These are phyloP conservation scores for Bemisia tabaci DNA, from an alignment of 1,140 invertebrate species.

Conservation along the genomic window DNA sequence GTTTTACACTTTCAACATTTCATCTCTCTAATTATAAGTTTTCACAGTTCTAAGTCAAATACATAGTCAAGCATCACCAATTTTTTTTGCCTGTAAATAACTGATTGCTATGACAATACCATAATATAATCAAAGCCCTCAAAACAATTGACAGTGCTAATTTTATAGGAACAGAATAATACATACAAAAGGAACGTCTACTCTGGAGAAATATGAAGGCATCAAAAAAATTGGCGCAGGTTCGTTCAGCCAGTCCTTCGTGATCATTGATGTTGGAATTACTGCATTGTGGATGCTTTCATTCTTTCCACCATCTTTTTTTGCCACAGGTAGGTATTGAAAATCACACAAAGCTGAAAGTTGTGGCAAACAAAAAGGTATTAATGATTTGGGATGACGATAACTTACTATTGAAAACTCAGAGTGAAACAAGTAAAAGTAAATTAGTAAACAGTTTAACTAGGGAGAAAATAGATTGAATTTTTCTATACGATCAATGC, in stretches of 20 bases:
- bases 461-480: no score
- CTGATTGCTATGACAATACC: no score
- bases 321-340: constrained; percentile 67
- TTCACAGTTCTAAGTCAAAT: no score
- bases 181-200: constrained; percentile 42
- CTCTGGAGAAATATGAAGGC: constrained; percentile 60
- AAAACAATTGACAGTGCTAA: no score
- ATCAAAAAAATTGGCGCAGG: constrained; percentile 52
- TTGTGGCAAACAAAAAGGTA: background rate
- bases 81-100: no score
- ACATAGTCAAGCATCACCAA: no score
- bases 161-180: no score
- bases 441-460: no score
- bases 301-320: constrained; percentile 28
- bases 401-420: background rate
- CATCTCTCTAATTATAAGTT: no score
- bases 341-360: constrained; percentile 71
- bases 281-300: constrained; percentile 50
- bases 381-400: background rate
- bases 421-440: background rate
- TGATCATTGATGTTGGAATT: constrained; percentile 43
- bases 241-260: constrained; percentile 42
- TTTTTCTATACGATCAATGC: no score
- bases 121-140: no score
- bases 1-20: no score